A percentile compares a stretch with the other conserved stretches of the same genome.
These are phyloP conservation scores for Glossosoma conforme DNA, from an alignment of 1,140 invertebrate genomes.

Conservation along the genomic window DNA sequence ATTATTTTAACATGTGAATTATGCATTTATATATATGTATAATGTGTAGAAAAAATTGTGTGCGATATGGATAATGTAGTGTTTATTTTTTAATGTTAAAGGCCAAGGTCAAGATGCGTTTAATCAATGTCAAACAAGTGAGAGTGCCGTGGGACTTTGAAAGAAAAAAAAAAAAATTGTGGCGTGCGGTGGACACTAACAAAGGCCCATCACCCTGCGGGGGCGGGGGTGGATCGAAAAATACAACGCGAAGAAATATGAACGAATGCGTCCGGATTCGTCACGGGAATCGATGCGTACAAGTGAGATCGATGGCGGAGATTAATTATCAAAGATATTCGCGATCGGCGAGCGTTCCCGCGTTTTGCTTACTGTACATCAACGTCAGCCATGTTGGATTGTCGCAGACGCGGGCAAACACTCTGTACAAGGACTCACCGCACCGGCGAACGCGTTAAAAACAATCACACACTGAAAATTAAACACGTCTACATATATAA, in stretches of 20 bases:
- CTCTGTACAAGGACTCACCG: too few species aligned
- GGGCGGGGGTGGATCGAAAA: slow-evolving; percentile 49
- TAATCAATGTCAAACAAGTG: slow-evolving; percentile 53
- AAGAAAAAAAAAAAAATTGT: slow-evolving; percentile 38
- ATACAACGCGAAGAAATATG: slow-evolving; percentile 45
- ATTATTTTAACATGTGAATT: too few species aligned
- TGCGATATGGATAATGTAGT: too few species aligned
- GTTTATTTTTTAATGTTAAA: too few species aligned
- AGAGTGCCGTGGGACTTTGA: too few species aligned
- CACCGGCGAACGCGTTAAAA: slow-evolving; percentile 37
- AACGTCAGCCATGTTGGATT: slow-evolving; percentile 49
- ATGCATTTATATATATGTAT: too few species aligned
- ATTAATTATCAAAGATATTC: slow-evolving; percentile 25
- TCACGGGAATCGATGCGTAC: slow-evolving; percentile 39
- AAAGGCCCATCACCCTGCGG: slow-evolving; percentile 49
- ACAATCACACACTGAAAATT: slow-evolving; percentile 41
- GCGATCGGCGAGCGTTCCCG: slow-evolving; percentile 51
- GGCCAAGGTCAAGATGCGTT: slow-evolving; percentile 52
- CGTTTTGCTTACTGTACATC: slow-evolving; percentile 52
- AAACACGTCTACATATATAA: slow-evolving; percentile 43
- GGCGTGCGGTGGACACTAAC: slow-evolving; percentile 45
- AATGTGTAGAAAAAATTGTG: too few species aligned
- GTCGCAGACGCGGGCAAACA: slow-evolving; percentile 49
- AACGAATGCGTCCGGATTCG: slow-evolving; percentile 46
- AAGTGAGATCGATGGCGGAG: not conserved